These are phyloP conservation scores for Meloidogyne exigua DNA, from an alignment of 1,140 invertebrate species.

Conservation along the genomic window DNA sequence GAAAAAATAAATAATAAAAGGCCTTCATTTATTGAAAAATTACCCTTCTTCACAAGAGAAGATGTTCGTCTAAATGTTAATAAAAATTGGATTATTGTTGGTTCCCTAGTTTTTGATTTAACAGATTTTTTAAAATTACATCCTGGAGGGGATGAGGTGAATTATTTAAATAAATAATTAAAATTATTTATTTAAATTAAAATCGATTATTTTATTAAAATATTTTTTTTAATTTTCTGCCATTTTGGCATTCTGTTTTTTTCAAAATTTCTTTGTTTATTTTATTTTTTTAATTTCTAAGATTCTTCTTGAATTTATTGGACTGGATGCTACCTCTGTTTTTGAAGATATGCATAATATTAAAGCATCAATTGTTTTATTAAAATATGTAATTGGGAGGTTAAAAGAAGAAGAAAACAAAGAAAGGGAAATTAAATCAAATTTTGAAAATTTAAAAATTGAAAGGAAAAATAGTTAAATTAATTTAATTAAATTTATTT, in stretches of 20 bases:
- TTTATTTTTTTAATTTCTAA: no score
- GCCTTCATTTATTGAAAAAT: neutral
- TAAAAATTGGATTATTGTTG: neutral
- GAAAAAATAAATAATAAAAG: neutral
- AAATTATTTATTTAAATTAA: no score
- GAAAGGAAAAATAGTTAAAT: neutral
- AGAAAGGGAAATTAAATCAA: neutral
- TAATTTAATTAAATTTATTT: no score
- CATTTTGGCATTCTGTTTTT: no score
- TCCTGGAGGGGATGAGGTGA: neutral
- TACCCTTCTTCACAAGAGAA: neutral
- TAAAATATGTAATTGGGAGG: neutral
- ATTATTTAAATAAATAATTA: no score
- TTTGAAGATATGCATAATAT: neutral
- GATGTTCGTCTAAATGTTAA: neutral
- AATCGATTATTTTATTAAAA: no score
- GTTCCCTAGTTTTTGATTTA: neutral
- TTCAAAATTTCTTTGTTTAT: no score
- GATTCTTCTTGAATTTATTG: conserved; percentile 2
- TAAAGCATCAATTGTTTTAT: neutral
- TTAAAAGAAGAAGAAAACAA: neutral
- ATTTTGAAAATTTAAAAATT: neutral
- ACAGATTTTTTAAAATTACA: conserved; percentile 3
- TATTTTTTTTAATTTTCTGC: no score
- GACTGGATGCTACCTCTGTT: neutral